These are phyloP conservation scores for Cheirogaleus major DNA, from an alignment of 2,797 vertebrate genomes.

Conservation along the genomic window DNA sequence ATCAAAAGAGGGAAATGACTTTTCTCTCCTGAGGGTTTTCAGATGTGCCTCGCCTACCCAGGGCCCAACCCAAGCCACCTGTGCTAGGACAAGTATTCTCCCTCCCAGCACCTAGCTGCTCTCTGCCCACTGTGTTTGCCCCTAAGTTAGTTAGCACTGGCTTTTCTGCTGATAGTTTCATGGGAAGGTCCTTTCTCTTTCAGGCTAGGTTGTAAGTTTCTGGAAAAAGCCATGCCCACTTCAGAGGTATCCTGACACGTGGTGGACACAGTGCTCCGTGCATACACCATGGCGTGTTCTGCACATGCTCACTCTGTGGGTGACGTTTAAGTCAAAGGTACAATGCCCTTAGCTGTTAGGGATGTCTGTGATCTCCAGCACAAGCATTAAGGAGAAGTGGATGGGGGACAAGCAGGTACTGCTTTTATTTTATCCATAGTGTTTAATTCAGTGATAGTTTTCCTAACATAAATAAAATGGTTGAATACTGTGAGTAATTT, in stretches of 20 bases:
- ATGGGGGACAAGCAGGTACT: neutral
- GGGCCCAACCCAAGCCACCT: neutral
- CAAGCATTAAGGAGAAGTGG: neutral
- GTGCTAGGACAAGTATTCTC: neutral
- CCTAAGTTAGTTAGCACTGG: neutral
- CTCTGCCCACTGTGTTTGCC: neutral
- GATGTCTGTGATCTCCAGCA: neutral
- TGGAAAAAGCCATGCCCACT: neutral
- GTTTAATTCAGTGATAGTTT: neutral
- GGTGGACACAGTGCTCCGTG: neutral
- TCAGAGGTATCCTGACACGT: neutral
- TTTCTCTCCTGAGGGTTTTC: neutral
- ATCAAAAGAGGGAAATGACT: neutral
- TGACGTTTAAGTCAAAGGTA: neutral
- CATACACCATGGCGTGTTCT: fast-evolving
- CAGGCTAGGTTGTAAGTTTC: neutral
- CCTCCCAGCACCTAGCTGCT: neutral
- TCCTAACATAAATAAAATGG: neutral
- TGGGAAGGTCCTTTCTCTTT: neutral
- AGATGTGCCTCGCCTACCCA: neutral
- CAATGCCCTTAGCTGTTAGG: neutral
- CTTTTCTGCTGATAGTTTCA: neutral
- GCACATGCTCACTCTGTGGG: neutral
- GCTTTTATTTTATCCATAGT: neutral
- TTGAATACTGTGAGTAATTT: neutral